Percentiles rank a stretch among this genome's conserved stretches.
Evolutionary conservation across 2,113 vertebrate species (phyloP).

Genomic region (Plestiodon gilberti): DNA sequence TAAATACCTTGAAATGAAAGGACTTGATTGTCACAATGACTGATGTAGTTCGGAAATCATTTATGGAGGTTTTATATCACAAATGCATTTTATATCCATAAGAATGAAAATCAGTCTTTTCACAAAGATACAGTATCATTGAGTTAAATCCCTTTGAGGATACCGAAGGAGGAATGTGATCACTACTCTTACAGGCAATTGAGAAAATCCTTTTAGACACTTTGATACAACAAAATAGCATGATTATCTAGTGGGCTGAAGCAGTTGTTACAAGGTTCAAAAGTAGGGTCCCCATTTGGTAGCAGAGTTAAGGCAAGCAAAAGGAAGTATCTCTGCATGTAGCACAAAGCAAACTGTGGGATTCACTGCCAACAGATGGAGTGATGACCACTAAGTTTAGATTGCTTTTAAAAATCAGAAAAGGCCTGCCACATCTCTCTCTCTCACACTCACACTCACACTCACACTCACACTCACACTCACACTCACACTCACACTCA

Average conservation of each 20-base stretch:
- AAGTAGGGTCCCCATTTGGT: background rate
- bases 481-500: too few species aligned
- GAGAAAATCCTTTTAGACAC: slow-evolving; percentile 58
- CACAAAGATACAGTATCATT: slow-evolving; percentile 24
- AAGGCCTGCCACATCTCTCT: too few species aligned
- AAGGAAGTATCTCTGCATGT: background rate
- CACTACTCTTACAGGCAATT: slow-evolving; percentile 55
- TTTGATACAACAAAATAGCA: slow-evolving; percentile 49
- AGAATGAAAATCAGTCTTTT: slow-evolving; percentile 55
- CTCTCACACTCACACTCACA: too few species aligned
- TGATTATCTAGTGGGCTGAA: slow-evolving; percentile 46
- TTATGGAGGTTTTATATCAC: slow-evolving; percentile 45
- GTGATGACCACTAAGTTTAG: background rate
- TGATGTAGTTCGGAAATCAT: slow-evolving; percentile 40
- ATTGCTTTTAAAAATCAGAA: background rate
- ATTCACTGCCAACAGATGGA: background rate
- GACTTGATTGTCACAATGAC: slow-evolving; percentile 60
- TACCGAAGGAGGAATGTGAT: slow-evolving; percentile 34
- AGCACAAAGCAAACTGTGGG: background rate
- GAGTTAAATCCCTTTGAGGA: slow-evolving; percentile 43
- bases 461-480: too few species aligned
- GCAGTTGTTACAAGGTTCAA: background rate
- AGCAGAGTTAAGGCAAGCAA: background rate
- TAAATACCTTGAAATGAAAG: slow-evolving; percentile 66
- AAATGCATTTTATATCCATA: slow-evolving; percentile 43